These are phyloP conservation scores for Gastracanthus pulcherrimus DNA, from an alignment of 2,888 invertebrate species.

Conservation along the genomic window DNA sequence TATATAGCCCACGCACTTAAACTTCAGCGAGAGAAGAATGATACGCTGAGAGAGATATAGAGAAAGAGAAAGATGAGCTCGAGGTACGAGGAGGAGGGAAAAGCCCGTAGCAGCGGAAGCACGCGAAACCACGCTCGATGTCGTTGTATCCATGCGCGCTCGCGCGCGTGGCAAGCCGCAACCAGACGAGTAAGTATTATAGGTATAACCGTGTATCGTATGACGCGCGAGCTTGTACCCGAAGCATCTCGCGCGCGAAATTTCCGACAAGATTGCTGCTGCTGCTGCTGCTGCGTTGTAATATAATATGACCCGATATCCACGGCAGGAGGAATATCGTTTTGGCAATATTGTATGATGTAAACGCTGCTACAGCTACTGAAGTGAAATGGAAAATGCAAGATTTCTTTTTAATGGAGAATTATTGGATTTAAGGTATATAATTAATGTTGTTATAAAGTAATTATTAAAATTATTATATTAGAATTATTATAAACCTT, in stretches of 20 bases:
- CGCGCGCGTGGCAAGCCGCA: background rate
- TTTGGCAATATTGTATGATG: background rate
- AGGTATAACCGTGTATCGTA: background rate
- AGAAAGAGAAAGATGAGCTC: background rate
- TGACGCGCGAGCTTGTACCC: background rate
- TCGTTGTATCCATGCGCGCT: background rate
- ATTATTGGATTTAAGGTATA: no score
- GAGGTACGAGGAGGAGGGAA: background rate
- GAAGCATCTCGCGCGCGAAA: background rate
- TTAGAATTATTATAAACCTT: no score
- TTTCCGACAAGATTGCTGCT: background rate
- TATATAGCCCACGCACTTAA: background rate
- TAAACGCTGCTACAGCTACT: background rate
- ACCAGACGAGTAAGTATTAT: no score
- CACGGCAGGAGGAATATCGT: background rate
- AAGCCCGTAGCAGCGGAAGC: background rate
- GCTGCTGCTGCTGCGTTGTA: background rate
- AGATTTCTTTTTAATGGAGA: background rate
- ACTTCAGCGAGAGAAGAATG: background rate
- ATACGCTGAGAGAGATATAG: background rate
- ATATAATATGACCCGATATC: background rate
- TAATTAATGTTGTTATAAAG: no score
- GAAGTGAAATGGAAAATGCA: background rate
- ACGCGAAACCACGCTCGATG: constrained; percentile 11
- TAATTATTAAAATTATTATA: no score